Evolutionary conservation across 1,140 invertebrate species (phyloP), one percentile per base, ranked within the genome.

Genomic region (Leptopilina boulardi): DNA sequence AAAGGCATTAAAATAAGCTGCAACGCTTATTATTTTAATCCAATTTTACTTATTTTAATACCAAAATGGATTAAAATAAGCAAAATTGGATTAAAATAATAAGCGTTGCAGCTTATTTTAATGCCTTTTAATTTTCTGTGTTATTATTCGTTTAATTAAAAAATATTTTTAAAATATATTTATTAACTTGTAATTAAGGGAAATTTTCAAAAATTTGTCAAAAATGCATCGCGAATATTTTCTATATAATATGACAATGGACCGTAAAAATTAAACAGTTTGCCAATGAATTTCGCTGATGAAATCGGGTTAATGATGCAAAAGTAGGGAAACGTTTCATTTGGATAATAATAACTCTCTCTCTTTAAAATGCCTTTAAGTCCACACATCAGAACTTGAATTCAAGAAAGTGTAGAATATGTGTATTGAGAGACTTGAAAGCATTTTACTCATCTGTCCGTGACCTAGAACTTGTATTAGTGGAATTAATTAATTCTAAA

Each of bases 231-330:
- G n/a, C 15, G 3, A n/a, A 47, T 47, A n/a, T 47, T 26, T 66
- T 26, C 19, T 26, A 2, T 11, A 4, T 1, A 4, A 4, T 21
- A 8, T 26, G 23, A 66, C 21, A 66, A 66, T 30, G 34, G 30
- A 70, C 51, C 15, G 11, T 47, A 54, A 44, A 47, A 41, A 74
- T 44, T 41, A 30, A 5, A n/a, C 5, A 26, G 30, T 3, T n/a
- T 23, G 11, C 23, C 18, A 44, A 44, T 72, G 15, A 44, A 41
- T 72, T 34, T 51, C 19, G 21, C 23, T 73, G 13, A 73, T 47
- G 78, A 77, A 83, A 83, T 77, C 71, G 77, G 80, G 80, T 82
- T 83, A 80, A 82, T 72, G 77, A 83, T 75, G 76, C 75, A 81
- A 81, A 80, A 78, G 78, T 75, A 78, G 75, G 80, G 75, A 80